These are phyloP conservation scores for Phyllotreta cruciferae DNA, from an alignment of 2,888 invertebrate species.

Conservation along the genomic window DNA sequence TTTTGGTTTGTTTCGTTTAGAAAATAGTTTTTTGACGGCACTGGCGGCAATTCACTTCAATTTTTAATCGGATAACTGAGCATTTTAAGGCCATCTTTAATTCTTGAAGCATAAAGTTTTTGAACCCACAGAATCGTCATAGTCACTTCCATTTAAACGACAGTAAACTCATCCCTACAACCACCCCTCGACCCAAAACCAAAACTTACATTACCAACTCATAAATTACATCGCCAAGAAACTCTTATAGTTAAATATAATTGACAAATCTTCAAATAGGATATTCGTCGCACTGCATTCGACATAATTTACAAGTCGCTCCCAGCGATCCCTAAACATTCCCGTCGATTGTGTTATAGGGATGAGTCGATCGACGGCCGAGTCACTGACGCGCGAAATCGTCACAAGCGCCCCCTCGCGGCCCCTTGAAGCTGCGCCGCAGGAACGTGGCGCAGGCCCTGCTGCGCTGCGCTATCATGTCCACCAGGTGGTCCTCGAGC, in stretches of 20 bases:
- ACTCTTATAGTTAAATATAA: conserved; percentile 19
- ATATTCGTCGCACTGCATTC: background rate
- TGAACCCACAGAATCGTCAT: conserved; percentile 10
- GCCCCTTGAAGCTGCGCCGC: conserved; percentile 69
- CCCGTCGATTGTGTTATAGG: conserved; percentile 10
- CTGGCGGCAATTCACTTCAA: conserved; percentile 45
- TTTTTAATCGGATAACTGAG: conserved; percentile 44
- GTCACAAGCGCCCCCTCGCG: conserved; percentile 36
- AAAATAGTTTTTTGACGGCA: conserved; percentile 42
- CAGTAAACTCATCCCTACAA: conserved; percentile 19
- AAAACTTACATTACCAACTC: background rate
- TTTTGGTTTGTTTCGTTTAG: conserved; percentile 1
- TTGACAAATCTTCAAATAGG: conserved; percentile 20
- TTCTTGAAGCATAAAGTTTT: conserved; percentile 50
- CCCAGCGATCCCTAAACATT: background rate
- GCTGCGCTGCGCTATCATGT: conserved; percentile 64
- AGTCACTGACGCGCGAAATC: conserved; percentile 2
- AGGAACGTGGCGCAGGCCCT: conserved; percentile 75
- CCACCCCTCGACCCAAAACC: background rate
- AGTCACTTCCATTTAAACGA: conserved; percentile 24
- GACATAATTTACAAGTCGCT: no score
- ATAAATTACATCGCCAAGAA: background rate
- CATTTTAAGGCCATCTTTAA: conserved; percentile 53
- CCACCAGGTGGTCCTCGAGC: conserved; percentile 68
- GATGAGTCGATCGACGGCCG: conserved; percentile 12